phyloP scores from a whole-genome alignment of 2,113 vertebrate species.

The Malaclemys terrapin region DNA sequence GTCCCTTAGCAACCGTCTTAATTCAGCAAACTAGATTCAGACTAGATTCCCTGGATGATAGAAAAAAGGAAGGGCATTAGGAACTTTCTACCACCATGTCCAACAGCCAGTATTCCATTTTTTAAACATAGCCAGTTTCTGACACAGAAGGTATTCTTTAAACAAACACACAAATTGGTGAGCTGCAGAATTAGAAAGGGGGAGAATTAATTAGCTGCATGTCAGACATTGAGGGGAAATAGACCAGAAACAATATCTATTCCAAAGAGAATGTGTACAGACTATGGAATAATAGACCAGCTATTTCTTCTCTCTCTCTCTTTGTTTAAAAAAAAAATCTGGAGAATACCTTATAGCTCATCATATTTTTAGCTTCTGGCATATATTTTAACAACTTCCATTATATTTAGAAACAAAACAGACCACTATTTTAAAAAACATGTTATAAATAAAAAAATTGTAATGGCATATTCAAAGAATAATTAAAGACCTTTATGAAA shows the following conservation, averaged over 20 bases:
- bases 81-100: background rate
- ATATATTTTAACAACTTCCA: constrained; percentile 75
- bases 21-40: background rate
- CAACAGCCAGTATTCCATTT: background rate
- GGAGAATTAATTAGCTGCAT: background rate
- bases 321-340: constrained; percentile 35
- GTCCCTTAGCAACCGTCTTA: background rate
- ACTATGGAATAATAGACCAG: constrained; percentile 20
- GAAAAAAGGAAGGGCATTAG: background rate
- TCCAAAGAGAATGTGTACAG: constrained; percentile 50
- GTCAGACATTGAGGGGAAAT: constrained; percentile 4
- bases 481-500: constrained; percentile 68
- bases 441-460: constrained; percentile 3
- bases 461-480: constrained; percentile 48
- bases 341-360: constrained; percentile 66
- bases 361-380: constrained; percentile 76
- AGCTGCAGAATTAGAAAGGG: constrained; percentile 17
- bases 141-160: background rate
- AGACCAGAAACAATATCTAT: constrained; percentile 41
- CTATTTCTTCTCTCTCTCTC: constrained; percentile 54
- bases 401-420: constrained; percentile 74
- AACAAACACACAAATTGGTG: constrained; percentile 47
- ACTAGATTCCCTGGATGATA: accelerated
- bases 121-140: background rate
- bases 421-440: constrained; percentile 64